These are phyloP conservation scores for Paguma larvata DNA, from an alignment of 2,797 vertebrate genomes.

Conservation along the genomic window DNA sequence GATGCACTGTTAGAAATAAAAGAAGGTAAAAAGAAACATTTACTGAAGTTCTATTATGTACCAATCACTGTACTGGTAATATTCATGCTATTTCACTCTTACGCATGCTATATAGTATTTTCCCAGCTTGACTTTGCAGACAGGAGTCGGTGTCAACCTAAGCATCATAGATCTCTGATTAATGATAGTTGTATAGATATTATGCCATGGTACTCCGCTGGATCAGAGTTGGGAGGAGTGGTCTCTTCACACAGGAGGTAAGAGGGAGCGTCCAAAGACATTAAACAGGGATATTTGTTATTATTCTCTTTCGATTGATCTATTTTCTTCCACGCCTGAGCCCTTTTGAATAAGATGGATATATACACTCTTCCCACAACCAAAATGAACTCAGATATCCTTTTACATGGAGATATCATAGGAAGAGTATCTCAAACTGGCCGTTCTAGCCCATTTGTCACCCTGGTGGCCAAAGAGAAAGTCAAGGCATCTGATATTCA, in stretches of 20 bases:
- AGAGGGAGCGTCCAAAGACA: not conserved
- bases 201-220: not conserved
- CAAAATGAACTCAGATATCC: not conserved
- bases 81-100: not conserved
- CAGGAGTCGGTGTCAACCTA: not conserved
- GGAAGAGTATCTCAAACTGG: not conserved
- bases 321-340: not conserved
- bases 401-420: not conserved
- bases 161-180: not conserved
- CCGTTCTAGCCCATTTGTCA: not conserved
- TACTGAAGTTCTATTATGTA: not conserved
- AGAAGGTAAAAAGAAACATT: not conserved
- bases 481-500: not conserved
- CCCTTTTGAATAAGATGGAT: not conserved
- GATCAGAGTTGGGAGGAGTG: not conserved
- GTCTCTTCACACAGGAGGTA: not conserved
- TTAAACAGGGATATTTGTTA: not conserved
- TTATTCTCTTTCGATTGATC: not conserved
- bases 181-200: not conserved
- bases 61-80: not conserved
- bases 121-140: not conserved
- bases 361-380: not conserved
- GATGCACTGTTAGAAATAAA: not conserved
- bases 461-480: not conserved
- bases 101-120: not conserved